Evolutionary conservation across 2,113 vertebrate genomes (phyloP).

Genomic region (Pelmatolapia mariae): DNA sequence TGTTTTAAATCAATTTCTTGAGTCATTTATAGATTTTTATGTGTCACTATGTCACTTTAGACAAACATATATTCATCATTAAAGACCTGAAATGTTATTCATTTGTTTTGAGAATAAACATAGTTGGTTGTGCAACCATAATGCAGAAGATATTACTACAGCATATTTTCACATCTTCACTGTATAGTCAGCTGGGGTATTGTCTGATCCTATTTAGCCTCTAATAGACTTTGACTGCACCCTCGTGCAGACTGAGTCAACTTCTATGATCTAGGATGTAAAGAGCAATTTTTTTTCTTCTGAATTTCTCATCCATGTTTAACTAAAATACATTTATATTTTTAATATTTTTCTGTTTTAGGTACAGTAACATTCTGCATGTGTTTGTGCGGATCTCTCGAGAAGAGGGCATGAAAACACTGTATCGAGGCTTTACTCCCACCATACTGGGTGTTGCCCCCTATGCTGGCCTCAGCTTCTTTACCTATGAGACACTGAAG

Average conservation of each 20-base stretch:
- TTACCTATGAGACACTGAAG: constrained; percentile 93
- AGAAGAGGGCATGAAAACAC: constrained; percentile 87
- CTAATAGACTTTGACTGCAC: neutral
- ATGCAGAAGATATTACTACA: neutral
- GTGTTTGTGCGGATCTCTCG: constrained; percentile 92
- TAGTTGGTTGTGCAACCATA: neutral
- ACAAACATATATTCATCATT: neutral
- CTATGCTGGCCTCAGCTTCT: constrained; percentile 95
- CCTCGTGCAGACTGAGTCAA: neutral
- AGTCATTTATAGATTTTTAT: neutral
- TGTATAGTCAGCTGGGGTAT: neutral
- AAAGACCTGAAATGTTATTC: neutral
- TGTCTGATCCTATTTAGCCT: neutral
- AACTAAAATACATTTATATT: neutral
- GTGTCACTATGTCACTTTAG: neutral
- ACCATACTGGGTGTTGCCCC: constrained; percentile 92
- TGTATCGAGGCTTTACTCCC: constrained; percentile 89
- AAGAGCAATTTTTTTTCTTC: neutral
- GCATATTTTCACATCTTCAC: neutral
- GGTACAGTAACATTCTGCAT: constrained; percentile 95
- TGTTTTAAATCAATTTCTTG: neutral
- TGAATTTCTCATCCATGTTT: neutral
- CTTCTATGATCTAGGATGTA: neutral
- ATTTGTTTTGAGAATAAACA: neutral
- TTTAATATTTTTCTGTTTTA: constrained; percentile 27